Evolutionary conservation across 2,797 vertebrate genomes (phyloP).

Genomic region (Gallirallus australis): DNA sequence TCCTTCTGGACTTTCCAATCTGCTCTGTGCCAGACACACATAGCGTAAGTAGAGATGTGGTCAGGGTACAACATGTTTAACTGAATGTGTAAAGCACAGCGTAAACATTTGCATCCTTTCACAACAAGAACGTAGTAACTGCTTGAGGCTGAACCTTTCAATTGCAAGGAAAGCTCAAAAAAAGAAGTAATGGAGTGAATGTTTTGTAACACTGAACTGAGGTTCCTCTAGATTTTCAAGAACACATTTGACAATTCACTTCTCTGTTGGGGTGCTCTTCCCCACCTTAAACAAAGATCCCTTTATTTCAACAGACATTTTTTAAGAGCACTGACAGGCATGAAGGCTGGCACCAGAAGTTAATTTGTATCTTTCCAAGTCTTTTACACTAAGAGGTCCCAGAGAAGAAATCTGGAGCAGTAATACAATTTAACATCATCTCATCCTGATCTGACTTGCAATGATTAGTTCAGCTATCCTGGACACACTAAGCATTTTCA

Average conservation of each 20-base stretch:
- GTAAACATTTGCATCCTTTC: slow-evolving; percentile 31
- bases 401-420: background rate
- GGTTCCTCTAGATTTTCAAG: background rate
- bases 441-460: background rate
- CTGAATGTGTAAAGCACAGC: background rate
- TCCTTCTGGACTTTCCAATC: background rate
- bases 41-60: background rate
- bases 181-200: background rate
- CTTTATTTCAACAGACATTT: background rate
- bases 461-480: background rate
- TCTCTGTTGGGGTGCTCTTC: background rate
- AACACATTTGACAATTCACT: background rate
- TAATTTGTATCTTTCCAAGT: background rate
- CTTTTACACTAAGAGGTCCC: background rate
- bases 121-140: background rate
- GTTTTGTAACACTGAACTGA: background rate
- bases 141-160: background rate
- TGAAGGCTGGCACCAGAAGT: background rate
- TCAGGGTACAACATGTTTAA: background rate
- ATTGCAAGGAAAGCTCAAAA: background rate
- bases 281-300: background rate
- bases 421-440: background rate
- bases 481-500: background rate
- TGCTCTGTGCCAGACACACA: background rate
- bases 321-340: background rate